Evolutionary conservation across 2,113 vertebrate genomes (phyloP).

Genomic region (Anguilla japonica): DNA sequence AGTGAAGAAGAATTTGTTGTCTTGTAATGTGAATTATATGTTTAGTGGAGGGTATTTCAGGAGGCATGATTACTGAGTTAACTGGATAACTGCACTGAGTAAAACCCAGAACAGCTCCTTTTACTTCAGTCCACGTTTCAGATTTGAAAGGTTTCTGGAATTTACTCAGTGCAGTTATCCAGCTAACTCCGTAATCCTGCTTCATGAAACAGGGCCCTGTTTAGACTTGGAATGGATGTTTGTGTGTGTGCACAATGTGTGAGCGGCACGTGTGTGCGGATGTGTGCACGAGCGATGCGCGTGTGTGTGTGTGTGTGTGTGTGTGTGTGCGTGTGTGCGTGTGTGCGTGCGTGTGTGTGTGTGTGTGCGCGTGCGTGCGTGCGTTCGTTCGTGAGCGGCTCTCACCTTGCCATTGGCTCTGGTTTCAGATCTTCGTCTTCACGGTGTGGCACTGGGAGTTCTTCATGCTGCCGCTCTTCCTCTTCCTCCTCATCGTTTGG

Average conservation of each 20-base stretch:
- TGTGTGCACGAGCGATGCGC: background rate
- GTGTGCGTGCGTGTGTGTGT: background rate
- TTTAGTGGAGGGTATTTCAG: too few relatives aligned
- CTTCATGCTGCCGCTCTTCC: constrained; percentile 91
- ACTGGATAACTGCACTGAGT: too few relatives aligned
- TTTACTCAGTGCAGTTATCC: too few relatives aligned
- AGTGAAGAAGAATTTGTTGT: background rate
- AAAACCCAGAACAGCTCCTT: too few relatives aligned
- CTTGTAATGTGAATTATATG: background rate
- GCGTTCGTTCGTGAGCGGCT: background rate
- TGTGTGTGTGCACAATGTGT: too few relatives aligned
- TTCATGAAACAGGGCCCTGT: too few relatives aligned
- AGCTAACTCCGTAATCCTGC: too few relatives aligned
- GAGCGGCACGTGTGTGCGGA: background rate
- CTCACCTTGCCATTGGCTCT: background rate
- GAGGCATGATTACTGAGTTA: too few relatives aligned
- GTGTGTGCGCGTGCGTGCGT: background rate
- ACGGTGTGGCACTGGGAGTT: constrained; percentile 90
- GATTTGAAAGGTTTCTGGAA: too few relatives aligned
- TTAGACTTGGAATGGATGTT: background rate
- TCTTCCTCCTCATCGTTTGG: constrained; percentile 84
- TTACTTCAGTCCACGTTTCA: too few relatives aligned
- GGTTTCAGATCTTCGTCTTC: constrained; percentile 84
- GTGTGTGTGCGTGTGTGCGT: background rate
- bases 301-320: background rate